These are phyloP conservation scores for Hipparchia semele DNA, from an alignment of 2,888 invertebrate species.

Conservation along the genomic window DNA sequence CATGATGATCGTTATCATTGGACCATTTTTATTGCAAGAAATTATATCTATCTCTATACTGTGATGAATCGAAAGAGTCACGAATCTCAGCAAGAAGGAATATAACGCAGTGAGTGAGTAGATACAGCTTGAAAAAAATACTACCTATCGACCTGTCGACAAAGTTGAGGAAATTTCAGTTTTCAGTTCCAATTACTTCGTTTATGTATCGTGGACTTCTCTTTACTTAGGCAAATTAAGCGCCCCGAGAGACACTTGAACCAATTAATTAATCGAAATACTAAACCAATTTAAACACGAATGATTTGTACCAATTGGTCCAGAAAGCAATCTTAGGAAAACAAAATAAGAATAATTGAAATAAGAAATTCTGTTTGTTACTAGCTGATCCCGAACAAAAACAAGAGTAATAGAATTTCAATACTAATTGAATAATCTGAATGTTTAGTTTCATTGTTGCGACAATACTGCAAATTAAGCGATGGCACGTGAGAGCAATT, in stretches of 20 bases:
- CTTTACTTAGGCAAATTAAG: slow-evolving; percentile 40
- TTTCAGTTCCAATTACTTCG: slow-evolving; percentile 12
- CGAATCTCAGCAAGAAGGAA: too few species aligned
- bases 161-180: background rate
- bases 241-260: slow-evolving; percentile 49
- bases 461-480: too few species aligned
- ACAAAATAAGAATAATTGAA: slow-evolving; percentile 1
- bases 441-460: background rate
- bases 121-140: background rate
- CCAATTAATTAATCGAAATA: slow-evolving; percentile 54
- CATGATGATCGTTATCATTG: too few species aligned
- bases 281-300: slow-evolving; percentile 52
- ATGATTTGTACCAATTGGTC: slow-evolving; percentile 37
- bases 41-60: too few species aligned
- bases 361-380: slow-evolving; percentile 2
- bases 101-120: background rate
- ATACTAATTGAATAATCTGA: background rate
- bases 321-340: slow-evolving; percentile 31
- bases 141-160: background rate
- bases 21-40: too few species aligned
- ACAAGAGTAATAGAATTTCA: background rate
- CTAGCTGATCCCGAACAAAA: background rate
- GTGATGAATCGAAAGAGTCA: too few species aligned
- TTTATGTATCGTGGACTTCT: background rate
- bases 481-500: too few species aligned